Evolutionary conservation across 2,888 invertebrate species (phyloP).

Genomic region (Rotaria sp.): DNA sequence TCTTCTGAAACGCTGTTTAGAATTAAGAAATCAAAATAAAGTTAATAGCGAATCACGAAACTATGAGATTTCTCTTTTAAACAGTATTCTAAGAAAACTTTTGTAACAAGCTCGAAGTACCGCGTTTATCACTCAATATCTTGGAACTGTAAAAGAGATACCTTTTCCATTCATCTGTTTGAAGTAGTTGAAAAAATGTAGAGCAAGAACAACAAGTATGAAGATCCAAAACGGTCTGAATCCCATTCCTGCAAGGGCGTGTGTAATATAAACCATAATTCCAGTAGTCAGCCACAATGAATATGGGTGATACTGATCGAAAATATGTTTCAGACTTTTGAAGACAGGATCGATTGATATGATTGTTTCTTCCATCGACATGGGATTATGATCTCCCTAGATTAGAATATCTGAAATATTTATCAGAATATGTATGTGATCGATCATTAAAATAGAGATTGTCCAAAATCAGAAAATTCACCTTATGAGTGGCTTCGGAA

Average conservation of each 20-base stretch:
- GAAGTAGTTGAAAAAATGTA: not conserved
- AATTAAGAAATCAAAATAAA: not conserved
- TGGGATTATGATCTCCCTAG: no score
- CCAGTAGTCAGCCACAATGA: not conserved
- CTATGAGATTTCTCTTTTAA: not conserved
- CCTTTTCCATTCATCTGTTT: not conserved
- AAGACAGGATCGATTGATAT: no score
- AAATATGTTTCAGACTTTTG: not conserved
- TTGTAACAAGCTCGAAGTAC: not conserved
- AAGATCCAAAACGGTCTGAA: not conserved
- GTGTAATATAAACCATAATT: not conserved
- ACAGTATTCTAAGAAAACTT: not conserved
- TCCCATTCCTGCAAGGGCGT: not conserved
- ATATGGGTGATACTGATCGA: not conserved
- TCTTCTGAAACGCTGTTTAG: not conserved
- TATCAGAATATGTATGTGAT: no score
- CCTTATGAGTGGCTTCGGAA: no score
- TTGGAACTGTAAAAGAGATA: not conserved
- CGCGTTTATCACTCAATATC: not conserved
- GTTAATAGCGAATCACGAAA: not conserved
- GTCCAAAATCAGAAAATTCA: no score
- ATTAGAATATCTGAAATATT: no score
- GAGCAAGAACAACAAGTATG: not conserved
- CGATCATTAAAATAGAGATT: no score
- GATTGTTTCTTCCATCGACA: no score